Evolutionary conservation across 2,113 vertebrate genomes (phyloP), one percentile per base, ranked within the genome.

Genomic region (Prinia subflava): DNA sequence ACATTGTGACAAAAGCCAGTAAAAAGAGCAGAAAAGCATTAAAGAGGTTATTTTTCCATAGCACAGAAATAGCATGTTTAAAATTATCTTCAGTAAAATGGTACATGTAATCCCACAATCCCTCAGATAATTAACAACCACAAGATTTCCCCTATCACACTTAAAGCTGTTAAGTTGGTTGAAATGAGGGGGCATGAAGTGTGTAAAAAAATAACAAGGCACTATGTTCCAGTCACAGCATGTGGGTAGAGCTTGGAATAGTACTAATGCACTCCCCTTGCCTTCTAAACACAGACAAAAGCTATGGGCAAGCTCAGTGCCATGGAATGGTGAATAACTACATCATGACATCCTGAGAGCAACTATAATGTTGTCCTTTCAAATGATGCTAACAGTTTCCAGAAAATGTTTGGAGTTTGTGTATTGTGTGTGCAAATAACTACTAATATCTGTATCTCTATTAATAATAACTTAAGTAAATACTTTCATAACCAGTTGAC

Each of bases 11-110:
- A 96, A 90, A 90, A 94, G 56, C 80, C 91, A 78, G 68, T 92
- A 74, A 71, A 95, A 89, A 55, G 78, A 84, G 28, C 80, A 96
- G 69, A 89, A 94, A 69, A 87, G 31, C 67, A 60, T 87, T 94
- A 64, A 83, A 89, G 55, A 62, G 59, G 59, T 95, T 97, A 84
- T 94, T 94, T 95, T 89, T 87, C 24, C 16, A 1, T 50, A 46
- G 86, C 50, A 68, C 84, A 87, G 63, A 96, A 95, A 94, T 92
- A 96, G 49, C 76, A 83, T 90, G 35, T 96, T 94, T 89, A 84
- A 87, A 92, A 93, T 95, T 94, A 78, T 91, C 83, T 94, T 42
- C 63, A 62, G 56, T 87, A 74, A 90, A 96, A 95, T 47, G 23
- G 50, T 80, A 73, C 41, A 31, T 4, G 46, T 83, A 94, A 86